Evolutionary conservation across 2,113 vertebrate genomes (phyloP), one percentile per base, ranked within the genome.

Genomic region (Phalacrocorax carbo): DNA sequence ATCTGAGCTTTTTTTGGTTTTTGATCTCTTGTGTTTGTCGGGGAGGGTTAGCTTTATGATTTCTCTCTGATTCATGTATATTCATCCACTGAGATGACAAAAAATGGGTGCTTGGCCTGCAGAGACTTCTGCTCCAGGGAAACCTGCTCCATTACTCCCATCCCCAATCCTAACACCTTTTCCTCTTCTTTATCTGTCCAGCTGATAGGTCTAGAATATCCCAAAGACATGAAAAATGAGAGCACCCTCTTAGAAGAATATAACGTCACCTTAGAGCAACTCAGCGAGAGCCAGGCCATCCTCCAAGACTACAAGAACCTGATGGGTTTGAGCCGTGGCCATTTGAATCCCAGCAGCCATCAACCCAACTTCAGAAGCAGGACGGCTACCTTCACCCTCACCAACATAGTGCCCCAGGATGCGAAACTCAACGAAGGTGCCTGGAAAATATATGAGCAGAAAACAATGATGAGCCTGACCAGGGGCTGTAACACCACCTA

Each of bases 401-500:
- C 98, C 16, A 99, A 98, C 66, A 98, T 98, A 12, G 97, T 98
- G 36, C 98, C 98, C 4, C 98, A 98, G 89, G 42, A 96, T 11
- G 85, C 93, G 25, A 98, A 98, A 48, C 98, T 99, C 96, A 98
- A 98, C 3, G 55, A 96, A 0, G 98, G 98, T 0, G 66, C 97
- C n/a, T 99, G 98, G 98, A 98, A 97, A 16, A 32, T 72, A 30
- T 98, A 98, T 0, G 96, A 98, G 82, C 91, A 96, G 44, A 48
- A 68, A 54, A 96, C 51, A 0, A 97, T 97, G 96, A 60, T n/a
- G 0, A 88, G 2, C 26, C 85, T 2, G 2, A 96, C 89, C 3
- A 15, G 57, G 38, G 87, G 23, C 19, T 97, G 97, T 54, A 26
- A 8, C 0, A 79, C 5, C 20, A 97, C 97, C 14, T 97, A 97